Evolutionary conservation across 2,888 invertebrate species (phyloP).

Genomic region (Ophion obscuratus): DNA sequence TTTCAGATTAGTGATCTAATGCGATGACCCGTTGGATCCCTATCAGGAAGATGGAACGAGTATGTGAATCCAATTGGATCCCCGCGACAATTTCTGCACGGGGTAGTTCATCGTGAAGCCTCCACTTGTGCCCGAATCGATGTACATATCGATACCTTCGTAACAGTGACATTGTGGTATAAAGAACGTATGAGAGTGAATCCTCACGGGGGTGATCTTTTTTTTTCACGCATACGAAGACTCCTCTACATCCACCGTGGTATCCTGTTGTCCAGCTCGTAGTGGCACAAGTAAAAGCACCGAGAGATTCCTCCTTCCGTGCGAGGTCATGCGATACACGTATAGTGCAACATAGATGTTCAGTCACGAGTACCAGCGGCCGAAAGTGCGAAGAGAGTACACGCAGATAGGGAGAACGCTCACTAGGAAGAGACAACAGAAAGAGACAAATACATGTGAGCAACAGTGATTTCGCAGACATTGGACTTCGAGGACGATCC

Average conservation of each 20-base stretch:
- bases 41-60: too few relatives aligned
- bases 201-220: conserved; percentile 30
- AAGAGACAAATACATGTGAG: background rate
- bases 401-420: conserved; percentile 25
- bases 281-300: background rate
- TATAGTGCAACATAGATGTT: background rate
- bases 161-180: conserved; percentile 2
- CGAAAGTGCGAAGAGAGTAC: conserved; percentile 19
- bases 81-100: too few relatives aligned
- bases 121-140: background rate
- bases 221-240: conserved; percentile 30
- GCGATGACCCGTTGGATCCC: too few relatives aligned
- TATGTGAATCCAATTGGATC: too few relatives aligned
- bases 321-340: background rate
- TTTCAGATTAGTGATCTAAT: too few relatives aligned
- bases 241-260: conserved; percentile 1
- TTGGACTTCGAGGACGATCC: background rate
- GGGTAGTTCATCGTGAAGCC: background rate
- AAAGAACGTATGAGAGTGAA: conserved; percentile 1
- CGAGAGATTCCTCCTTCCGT: conserved; percentile 4
- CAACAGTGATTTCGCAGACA: background rate
- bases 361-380: conserved; percentile 1
- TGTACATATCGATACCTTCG: background rate
- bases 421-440: conserved; percentile 23
- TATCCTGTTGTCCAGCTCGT: background rate